Evolutionary conservation across 2,797 vertebrate species (phyloP).

Genomic region (Chaetophractus vellerosus): DNA sequence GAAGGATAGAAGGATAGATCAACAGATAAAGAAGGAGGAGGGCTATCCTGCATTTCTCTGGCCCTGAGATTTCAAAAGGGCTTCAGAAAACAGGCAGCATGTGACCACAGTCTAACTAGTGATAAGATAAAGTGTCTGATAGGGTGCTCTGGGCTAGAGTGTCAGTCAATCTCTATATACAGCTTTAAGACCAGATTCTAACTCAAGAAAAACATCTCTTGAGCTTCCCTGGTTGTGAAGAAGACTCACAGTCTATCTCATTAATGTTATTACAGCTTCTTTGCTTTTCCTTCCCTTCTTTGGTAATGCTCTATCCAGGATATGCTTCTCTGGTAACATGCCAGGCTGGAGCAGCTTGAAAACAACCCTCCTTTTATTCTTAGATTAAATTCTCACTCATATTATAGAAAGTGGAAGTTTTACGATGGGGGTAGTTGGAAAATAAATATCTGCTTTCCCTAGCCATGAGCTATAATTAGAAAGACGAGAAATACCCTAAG

Average conservation of each 20-base stretch:
- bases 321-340: slow-evolving; percentile 54
- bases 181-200: slow-evolving; percentile 66
- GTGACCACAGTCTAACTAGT: slow-evolving; percentile 16
- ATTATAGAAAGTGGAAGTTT: slow-evolving; percentile 78
- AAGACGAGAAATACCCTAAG: slow-evolving; percentile 61
- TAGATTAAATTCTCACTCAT: slow-evolving; percentile 73
- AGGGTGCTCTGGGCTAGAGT: background rate
- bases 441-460: slow-evolving; percentile 73
- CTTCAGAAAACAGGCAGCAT: slow-evolving; percentile 27
- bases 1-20: background rate
- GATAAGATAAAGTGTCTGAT: slow-evolving; percentile 56
- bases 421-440: slow-evolving; percentile 55
- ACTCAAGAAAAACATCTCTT: slow-evolving; percentile 50
- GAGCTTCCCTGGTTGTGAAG: slow-evolving; percentile 44
- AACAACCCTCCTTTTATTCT: slow-evolving; percentile 56
- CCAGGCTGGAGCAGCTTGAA: slow-evolving; percentile 54
- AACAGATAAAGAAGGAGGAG: background rate
- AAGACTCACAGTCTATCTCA: slow-evolving; percentile 51
- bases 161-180: background rate
- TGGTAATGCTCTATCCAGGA: slow-evolving; percentile 66
- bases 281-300: slow-evolving; percentile 79
- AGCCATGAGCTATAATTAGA: slow-evolving; percentile 69
- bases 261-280: slow-evolving; percentile 64
- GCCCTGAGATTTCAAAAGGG: slow-evolving; percentile 31
- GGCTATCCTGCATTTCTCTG: background rate